phyloP scores from a whole-genome alignment of 2,888 invertebrate species.

The Chaitophorus viminalis region DNA sequence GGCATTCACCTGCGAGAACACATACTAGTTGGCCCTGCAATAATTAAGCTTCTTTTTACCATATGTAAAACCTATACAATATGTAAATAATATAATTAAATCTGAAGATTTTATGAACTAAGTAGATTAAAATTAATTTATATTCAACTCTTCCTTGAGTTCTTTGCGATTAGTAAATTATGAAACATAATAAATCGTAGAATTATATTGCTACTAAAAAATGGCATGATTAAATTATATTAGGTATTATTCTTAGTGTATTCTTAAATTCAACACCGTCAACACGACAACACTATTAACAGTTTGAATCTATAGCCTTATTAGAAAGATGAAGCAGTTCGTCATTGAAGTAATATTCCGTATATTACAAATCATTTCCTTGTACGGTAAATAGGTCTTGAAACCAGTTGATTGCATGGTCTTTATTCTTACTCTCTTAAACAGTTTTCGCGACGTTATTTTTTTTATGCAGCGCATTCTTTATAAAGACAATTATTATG shows the following conservation, averaged over 20 bases:
- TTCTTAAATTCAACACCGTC: not conserved
- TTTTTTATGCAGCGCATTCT: constrained; percentile 34
- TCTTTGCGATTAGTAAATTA: not conserved
- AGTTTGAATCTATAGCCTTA: constrained; percentile 7
- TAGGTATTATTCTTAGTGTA: not conserved
- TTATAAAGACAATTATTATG: constrained; percentile 56
- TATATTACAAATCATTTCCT: constrained; percentile 58
- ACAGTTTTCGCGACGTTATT: constrained; percentile 31
- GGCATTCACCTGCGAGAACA: constrained; percentile 30
- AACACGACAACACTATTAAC: not conserved
- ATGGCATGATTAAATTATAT: not conserved
- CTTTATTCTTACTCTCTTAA: constrained; percentile 49
- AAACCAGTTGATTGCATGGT: constrained; percentile 51
- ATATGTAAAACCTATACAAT: not conserved
- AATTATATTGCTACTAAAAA: not conserved
- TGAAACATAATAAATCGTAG: not conserved
- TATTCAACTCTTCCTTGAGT: not conserved
- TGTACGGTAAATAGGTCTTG: constrained; percentile 61
- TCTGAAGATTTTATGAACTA: not conserved
- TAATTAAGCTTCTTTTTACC: not conserved
- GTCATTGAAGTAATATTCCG: constrained; percentile 55
- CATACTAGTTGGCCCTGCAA: not conserved
- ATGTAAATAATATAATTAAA: not conserved
- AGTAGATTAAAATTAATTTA: not conserved
- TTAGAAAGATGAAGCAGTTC: constrained; percentile 56